Conservation (phyloP, 2,113 vertebrate genomes). For the Gymnarchus niloticus region DNA sequence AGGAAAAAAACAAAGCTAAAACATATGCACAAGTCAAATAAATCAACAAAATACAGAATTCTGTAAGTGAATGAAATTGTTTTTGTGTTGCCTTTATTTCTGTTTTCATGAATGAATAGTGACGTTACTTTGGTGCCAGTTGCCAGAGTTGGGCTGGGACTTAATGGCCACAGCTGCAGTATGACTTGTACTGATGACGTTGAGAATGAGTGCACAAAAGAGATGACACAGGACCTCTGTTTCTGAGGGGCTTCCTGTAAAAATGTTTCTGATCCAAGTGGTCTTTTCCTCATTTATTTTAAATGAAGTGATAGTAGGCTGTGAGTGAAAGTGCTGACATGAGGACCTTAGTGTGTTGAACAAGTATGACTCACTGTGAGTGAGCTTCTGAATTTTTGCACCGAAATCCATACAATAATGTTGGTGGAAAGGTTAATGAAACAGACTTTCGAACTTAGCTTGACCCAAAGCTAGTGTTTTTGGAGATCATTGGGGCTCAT, state of each 20-base stretch:
- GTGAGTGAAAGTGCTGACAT: not conserved
- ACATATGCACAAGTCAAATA: not conserved
- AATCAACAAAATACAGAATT: not conserved
- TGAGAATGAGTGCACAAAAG: not conserved
- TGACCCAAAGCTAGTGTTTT: not conserved
- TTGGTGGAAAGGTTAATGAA: too few relatives aligned
- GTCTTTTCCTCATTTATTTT: not conserved
- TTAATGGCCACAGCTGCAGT: not conserved
- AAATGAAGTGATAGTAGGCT: not conserved
- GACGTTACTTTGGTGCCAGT: too few relatives aligned
- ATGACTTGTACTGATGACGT: conserved; percentile 1
- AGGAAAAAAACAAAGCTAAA: too few relatives aligned
- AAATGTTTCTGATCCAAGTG: not conserved
- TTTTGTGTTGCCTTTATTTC: not conserved
- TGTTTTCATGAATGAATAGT: not conserved
- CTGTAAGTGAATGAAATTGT: not conserved
- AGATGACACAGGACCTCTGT: not conserved
- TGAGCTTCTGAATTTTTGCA: not conserved
- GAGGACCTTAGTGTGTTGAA: not conserved
- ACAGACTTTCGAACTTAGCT: not conserved
- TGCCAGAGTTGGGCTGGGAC: not conserved
- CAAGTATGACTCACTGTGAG: not conserved
- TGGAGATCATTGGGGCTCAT: not conserved
- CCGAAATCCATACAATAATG: too few relatives aligned
- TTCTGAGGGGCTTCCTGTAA: not conserved